These are phyloP conservation scores for Hapalemur alaotrensis DNA, from an alignment of 2,797 vertebrate genomes.

Conservation along the genomic window DNA sequence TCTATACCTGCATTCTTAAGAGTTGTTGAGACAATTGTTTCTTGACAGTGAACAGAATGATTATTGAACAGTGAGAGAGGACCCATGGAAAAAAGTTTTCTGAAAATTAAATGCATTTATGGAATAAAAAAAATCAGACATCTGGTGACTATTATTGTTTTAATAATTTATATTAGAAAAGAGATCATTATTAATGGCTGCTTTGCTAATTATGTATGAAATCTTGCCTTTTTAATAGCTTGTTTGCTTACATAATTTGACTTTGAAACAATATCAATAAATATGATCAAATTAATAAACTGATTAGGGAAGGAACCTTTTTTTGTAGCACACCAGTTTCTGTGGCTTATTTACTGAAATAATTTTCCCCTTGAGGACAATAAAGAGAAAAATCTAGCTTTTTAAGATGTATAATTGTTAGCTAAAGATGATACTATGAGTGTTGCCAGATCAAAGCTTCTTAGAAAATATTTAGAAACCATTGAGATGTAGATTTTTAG, in stretches of 20 bases:
- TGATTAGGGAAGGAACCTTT: background rate
- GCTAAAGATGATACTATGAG: background rate
- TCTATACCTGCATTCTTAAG: background rate
- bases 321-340: background rate
- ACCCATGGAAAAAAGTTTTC: background rate
- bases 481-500: background rate
- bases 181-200: background rate
- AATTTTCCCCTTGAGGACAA: background rate
- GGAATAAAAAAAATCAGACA: background rate
- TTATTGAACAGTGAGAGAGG: background rate
- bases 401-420: background rate
- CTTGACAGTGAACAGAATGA: background rate
- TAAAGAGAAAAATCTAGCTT: background rate
- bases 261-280: constrained; percentile 18
- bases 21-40: background rate
- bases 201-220: background rate
- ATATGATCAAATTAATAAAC: background rate
- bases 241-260: background rate
- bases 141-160: background rate
- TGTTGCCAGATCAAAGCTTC: background rate
- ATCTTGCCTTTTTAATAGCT: background rate
- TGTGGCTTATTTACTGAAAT: background rate
- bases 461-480: background rate
- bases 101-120: background rate
- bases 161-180: background rate